phyloP scores from a whole-genome alignment of 2,888 invertebrate genomes.

The Macrophya alboannulata region DNA sequence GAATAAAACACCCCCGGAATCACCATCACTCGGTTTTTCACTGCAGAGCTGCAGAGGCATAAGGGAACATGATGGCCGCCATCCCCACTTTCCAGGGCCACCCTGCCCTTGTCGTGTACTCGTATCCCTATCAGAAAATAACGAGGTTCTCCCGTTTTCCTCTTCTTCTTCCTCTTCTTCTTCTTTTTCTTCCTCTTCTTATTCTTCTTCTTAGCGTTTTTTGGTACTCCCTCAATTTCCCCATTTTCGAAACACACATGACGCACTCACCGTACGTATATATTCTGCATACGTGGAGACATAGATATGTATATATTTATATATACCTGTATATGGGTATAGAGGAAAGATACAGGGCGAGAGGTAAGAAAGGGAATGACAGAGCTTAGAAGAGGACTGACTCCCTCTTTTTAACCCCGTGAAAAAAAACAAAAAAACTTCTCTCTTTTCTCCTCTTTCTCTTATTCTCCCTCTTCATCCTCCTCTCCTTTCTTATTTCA shows the following conservation, averaged over 20 bases:
- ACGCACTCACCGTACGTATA: too few relatives aligned
- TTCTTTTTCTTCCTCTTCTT: background rate
- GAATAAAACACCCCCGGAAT: background rate
- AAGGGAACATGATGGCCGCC: conserved; percentile 58
- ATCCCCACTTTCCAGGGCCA: conserved; percentile 32
- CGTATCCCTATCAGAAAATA: conserved; percentile 60
- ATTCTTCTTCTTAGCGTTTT: conserved; percentile 61
- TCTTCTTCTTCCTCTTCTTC: conserved; percentile 61
- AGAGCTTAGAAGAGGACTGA: conserved; percentile 2
- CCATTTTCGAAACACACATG: conserved; percentile 25
- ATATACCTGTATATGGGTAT: background rate
- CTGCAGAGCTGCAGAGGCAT: background rate
- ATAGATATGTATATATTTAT: background rate
- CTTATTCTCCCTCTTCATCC: background rate
- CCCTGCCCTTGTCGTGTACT: conserved; percentile 50
- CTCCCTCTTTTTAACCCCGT: background rate
- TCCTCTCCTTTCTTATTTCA: background rate
- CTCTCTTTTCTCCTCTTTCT: background rate
- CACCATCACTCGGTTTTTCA: conserved; percentile 8
- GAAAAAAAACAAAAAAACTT: conserved; percentile 4
- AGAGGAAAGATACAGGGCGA: background rate
- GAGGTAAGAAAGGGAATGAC: background rate
- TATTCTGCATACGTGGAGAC: background rate
- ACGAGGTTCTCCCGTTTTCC: conserved; percentile 60
- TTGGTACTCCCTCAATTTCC: background rate